These are phyloP conservation scores for Pomatorhinus ruficollis DNA, from an alignment of 2,113 vertebrate species.

Conservation along the genomic window DNA sequence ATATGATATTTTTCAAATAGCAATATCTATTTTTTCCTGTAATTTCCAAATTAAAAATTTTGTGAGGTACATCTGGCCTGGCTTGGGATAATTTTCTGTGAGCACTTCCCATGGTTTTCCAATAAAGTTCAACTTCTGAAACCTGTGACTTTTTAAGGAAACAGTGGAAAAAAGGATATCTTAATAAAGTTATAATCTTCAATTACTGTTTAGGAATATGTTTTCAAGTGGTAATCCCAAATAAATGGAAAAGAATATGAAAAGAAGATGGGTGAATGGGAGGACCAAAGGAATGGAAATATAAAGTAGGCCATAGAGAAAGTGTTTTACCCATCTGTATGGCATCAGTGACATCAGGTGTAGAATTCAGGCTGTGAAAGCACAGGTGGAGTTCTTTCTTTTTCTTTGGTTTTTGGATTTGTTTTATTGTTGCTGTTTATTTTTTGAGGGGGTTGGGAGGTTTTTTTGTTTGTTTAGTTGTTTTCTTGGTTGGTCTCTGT, in stretches of 20 bases:
- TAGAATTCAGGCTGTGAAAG: not conserved
- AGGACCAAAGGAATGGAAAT: not conserved
- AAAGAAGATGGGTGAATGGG: not conserved
- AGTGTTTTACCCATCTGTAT: not conserved
- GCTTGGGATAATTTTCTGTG: not conserved
- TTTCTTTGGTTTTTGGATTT: not conserved
- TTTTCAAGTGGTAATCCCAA: not conserved
- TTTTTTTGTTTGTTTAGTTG: not conserved
- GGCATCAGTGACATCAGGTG: not conserved
- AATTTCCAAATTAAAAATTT: not conserved
- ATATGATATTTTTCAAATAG: not conserved
- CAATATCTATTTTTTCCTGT: not conserved
- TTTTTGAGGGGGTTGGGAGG: accelerated
- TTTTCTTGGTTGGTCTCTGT: not conserved
- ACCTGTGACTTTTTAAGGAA: not conserved
- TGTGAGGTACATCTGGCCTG: not conserved
- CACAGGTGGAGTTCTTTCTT: accelerated
- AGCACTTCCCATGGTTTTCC: not conserved
- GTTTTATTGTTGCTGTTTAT: not conserved
- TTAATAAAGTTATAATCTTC: not conserved
- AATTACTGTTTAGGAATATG: not conserved
- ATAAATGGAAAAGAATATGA: not conserved
- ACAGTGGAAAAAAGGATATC: not conserved
- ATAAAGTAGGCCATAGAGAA: not conserved
- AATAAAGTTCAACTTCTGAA: not conserved